Conservation (phyloP, 2,797 vertebrate species). For the Gymnothorax reevesii region DNA sequence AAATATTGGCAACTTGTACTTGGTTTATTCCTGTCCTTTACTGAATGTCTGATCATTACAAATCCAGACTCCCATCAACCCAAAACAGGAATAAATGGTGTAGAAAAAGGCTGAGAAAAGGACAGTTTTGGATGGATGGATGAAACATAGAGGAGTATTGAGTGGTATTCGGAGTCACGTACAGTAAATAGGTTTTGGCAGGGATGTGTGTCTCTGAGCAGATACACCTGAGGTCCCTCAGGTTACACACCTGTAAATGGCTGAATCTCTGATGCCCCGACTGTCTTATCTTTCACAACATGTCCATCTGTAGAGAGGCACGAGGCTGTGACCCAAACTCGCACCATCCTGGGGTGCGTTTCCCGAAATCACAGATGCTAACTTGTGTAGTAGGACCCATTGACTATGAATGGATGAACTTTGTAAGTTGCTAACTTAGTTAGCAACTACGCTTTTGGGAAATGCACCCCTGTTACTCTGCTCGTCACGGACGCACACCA, state of each 20-base stretch:
- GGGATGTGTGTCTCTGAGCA: background rate
- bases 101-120: background rate
- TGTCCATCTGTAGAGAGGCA: background rate
- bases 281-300: background rate
- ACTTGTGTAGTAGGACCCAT: too few relatives aligned
- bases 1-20: background rate
- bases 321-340: background rate
- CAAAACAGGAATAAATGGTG: background rate
- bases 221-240: background rate
- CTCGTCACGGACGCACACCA: constrained; percentile 21
- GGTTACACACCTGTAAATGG: background rate
- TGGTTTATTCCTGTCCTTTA: background rate
- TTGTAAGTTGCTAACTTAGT: too few relatives aligned
- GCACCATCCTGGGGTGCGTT: too few relatives aligned
- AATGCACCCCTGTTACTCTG: background rate
- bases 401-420: too few relatives aligned
- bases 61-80: too few relatives aligned
- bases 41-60: background rate
- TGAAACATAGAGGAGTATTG: background rate
- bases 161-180: background rate
- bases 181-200: background rate
- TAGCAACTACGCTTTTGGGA: too few relatives aligned
- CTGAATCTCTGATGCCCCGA: background rate
- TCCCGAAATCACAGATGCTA: too few relatives aligned
- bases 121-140: background rate